These are phyloP conservation scores for Pollimyrus isidori DNA, from an alignment of 2,113 vertebrate genomes.

Conservation along the genomic window DNA sequence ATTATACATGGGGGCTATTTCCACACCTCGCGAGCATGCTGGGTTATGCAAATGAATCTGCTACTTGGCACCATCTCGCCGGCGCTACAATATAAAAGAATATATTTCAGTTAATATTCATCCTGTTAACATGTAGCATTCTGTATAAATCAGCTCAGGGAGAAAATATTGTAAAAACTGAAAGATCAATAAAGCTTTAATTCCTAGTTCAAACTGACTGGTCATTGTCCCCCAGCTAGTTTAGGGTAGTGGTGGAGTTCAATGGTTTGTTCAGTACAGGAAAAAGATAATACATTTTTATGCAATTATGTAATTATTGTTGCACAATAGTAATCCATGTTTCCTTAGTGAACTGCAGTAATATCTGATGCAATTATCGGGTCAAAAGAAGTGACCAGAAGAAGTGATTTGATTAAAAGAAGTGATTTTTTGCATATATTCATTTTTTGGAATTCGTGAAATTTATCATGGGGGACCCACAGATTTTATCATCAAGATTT, in stretches of 20 bases:
- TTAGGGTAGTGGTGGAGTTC: not conserved
- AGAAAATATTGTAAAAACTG: not conserved
- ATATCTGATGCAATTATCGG: not conserved
- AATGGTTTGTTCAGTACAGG: not conserved
- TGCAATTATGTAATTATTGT: not conserved
- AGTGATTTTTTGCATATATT: not conserved
- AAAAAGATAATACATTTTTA: not conserved
- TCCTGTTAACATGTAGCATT: not conserved
- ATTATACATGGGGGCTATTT: not conserved
- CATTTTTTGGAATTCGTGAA: not conserved
- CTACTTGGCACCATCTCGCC: not conserved
- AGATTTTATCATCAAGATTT: not conserved
- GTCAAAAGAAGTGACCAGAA: too few species aligned
- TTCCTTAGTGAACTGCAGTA: not conserved
- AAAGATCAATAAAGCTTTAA: not conserved
- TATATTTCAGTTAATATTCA: not conserved
- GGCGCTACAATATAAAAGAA: not conserved
- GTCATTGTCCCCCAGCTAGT: not conserved
- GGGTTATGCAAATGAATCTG: not conserved
- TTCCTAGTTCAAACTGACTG: not conserved
- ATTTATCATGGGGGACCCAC: not conserved
- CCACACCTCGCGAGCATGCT: not conserved
- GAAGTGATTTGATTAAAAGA: not conserved
- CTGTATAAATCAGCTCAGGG: not conserved
- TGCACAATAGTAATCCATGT: not conserved